Percentiles rank a stretch among this genome's conserved stretches.
Conservation (phyloP, 2,113 vertebrate genomes). For the chimpanzee (Pan troglodytes) region DNA sequence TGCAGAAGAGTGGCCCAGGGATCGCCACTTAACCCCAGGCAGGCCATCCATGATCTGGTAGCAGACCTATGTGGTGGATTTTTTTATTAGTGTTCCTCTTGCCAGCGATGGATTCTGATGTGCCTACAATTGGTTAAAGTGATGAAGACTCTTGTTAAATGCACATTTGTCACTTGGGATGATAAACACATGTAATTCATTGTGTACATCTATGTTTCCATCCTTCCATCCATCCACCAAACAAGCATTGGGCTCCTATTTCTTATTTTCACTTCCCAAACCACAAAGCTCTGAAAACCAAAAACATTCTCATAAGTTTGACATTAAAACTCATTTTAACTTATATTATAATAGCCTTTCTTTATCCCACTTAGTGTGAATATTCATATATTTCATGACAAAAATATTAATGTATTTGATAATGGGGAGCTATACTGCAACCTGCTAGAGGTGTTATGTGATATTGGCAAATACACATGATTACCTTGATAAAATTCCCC, state of each 20-base stretch:
- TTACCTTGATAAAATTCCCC: background rate
- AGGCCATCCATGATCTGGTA: background rate
- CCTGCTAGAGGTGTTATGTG: background rate
- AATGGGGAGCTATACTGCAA: background rate
- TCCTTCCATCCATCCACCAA: background rate
- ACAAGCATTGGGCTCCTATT: background rate
- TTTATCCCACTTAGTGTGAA: conserved; percentile 10
- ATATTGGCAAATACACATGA: background rate
- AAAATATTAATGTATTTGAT: conserved; percentile 32
- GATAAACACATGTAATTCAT: background rate
- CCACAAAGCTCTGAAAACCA: conserved; percentile 28
- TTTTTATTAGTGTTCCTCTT: conserved; percentile 45
- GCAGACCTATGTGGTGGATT: background rate
- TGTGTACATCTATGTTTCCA: background rate
- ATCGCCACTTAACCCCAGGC: background rate
- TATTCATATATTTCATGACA: conserved; percentile 37
- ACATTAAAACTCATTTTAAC: conserved; percentile 25
- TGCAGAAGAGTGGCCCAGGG: background rate
- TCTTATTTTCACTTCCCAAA: conserved; percentile 13
- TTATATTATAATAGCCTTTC: conserved; percentile 25
- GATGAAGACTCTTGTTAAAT: background rate
- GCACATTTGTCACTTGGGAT: background rate
- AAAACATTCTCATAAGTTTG: background rate
- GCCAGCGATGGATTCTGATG: background rate
- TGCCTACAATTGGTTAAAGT: background rate